phyloP scores from a whole-genome alignment of 2,113 vertebrate species.

The Hiodon alosoides region DNA sequence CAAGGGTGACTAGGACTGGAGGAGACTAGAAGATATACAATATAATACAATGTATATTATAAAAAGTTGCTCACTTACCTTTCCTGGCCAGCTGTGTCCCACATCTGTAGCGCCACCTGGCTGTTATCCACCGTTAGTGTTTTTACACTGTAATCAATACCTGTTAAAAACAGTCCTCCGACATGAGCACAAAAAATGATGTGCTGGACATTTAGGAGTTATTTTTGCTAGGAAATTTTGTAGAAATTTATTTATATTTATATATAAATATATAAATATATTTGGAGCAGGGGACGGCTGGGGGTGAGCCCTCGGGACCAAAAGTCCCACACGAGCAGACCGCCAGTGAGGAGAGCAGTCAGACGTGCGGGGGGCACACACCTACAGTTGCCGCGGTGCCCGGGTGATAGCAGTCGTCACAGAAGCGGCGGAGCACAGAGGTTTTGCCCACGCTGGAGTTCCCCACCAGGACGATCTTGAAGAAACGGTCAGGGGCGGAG shows the following conservation, averaged over 20 bases:
- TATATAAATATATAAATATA: too few relatives aligned
- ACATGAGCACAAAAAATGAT: neutral
- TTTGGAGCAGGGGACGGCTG: too few relatives aligned
- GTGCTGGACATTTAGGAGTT: neutral
- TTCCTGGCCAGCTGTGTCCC: slow-evolving; percentile 93
- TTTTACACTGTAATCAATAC: slow-evolving; percentile 85
- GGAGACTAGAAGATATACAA: neutral
- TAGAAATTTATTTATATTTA: too few relatives aligned
- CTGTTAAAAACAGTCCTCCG: slow-evolving; percentile 48
- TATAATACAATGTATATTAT: neutral
- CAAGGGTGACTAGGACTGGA: too few relatives aligned
- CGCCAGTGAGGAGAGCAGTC: too few relatives aligned
- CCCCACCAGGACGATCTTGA: slow-evolving; percentile 86
- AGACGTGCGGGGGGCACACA: slow-evolving; percentile 52
- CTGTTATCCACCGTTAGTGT: slow-evolving; percentile 71
- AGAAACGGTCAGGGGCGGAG: slow-evolving; percentile 69
- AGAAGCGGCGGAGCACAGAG: slow-evolving; percentile 78
- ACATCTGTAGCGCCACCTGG: slow-evolving; percentile 78
- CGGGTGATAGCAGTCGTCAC: slow-evolving; percentile 72
- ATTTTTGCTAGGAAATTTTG: neutral
- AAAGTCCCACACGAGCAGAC: too few relatives aligned
- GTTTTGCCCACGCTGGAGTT: slow-evolving; percentile 90
- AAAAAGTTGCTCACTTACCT: slow-evolving; percentile 47
- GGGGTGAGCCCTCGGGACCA: too few relatives aligned
- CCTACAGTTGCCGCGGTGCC: slow-evolving; percentile 80